Evolutionary conservation across 2,113 vertebrate species (phyloP).

Genomic region (Lathamus discolor): DNA sequence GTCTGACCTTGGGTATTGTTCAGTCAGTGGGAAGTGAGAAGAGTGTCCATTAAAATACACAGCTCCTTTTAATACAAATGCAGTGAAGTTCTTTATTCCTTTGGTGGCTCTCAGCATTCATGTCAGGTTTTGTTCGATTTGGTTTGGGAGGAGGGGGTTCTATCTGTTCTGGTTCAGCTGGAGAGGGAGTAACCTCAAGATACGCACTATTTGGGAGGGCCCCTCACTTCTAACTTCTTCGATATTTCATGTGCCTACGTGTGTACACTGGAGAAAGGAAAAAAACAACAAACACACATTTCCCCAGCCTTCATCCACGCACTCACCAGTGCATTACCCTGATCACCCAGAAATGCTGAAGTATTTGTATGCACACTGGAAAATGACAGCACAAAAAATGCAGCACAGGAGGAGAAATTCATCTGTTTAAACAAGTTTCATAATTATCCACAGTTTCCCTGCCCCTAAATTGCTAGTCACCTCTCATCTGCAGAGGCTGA

Average conservation of each 20-base stretch:
- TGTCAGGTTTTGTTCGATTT: not conserved
- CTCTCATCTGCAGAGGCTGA: not conserved
- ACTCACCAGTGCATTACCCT: not conserved
- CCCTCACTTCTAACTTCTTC: not conserved
- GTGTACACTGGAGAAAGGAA: not conserved
- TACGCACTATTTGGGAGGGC: accelerated
- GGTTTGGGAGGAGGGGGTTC: not conserved
- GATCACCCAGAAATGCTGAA: not conserved
- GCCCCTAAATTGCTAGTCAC: not conserved
- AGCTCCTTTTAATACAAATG: not conserved
- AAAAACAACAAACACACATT: not conserved
- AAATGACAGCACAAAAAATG: not conserved
- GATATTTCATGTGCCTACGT: not conserved
- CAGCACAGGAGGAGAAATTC: not conserved
- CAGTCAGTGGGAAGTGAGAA: not conserved
- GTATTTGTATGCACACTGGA: not conserved
- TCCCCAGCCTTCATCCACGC: not conserved
- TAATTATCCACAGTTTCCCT: not conserved
- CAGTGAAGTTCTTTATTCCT: not conserved
- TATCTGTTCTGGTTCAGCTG: not conserved
- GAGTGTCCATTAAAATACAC: not conserved
- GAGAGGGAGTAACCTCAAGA: not conserved
- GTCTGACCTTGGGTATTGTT: not conserved
- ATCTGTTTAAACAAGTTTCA: not conserved
- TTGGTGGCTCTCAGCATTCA: not conserved